Evolutionary conservation across 2,888 invertebrate genomes (phyloP).

Genomic region (Diarsia dahlii): DNA sequence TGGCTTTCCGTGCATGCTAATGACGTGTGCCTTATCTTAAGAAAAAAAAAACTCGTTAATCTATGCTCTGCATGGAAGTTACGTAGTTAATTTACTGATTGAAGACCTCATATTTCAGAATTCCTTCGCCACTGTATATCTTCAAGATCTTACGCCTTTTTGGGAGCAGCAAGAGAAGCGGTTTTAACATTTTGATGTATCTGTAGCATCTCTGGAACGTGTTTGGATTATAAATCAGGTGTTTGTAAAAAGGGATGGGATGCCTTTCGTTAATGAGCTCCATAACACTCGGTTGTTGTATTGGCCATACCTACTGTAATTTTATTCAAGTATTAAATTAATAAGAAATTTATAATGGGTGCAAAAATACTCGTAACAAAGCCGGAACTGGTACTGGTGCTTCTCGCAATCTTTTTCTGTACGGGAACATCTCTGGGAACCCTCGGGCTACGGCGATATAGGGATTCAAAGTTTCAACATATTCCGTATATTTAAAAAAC

Average conservation of each 20-base stretch:
- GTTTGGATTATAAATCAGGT: conserved; percentile 32
- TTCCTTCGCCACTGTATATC: conserved; percentile 53
- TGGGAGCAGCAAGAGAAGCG: conserved; percentile 14
- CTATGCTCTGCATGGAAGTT: conserved; percentile 43
- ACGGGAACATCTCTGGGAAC: too few species aligned
- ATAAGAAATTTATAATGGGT: neutral
- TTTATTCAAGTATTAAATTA: neutral
- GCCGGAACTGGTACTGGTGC: too few species aligned
- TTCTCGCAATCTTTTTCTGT: too few species aligned
- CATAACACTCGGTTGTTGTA: neutral
- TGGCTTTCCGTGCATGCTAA: conserved; percentile 56
- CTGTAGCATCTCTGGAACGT: conserved; percentile 30
- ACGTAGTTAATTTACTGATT: conserved; percentile 42
- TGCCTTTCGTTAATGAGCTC: conserved; percentile 44
- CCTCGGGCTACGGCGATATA: too few species aligned
- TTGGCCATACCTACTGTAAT: conserved; percentile 5
- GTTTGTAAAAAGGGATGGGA: conserved; percentile 2
- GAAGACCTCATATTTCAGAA: conserved; percentile 27
- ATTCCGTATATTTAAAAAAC: too few species aligned
- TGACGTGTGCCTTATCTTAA: conserved; percentile 38
- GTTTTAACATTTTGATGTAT: conserved; percentile 29
- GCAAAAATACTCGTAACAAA: neutral
- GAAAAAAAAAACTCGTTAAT: conserved; percentile 60
- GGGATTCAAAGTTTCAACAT: too few species aligned
- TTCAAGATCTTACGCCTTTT: conserved; percentile 45